A percentile compares a stretch with the other conserved stretches of the same genome.
These are phyloP conservation scores for Denticeps clupeoides DNA, from an alignment of 2,797 vertebrate species.

Conservation along the genomic window DNA sequence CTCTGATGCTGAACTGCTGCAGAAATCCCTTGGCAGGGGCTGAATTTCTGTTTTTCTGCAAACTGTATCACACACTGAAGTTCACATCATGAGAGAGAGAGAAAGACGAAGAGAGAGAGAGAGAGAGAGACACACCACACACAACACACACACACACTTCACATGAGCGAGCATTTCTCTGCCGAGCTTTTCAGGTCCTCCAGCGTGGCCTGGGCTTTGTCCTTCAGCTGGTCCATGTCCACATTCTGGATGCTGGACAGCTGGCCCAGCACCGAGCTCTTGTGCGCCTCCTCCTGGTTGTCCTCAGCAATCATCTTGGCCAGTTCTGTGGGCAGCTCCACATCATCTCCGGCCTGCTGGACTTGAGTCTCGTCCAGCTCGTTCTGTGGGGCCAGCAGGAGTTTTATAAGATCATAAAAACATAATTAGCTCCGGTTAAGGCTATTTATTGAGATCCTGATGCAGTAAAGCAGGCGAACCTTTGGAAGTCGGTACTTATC, in stretches of 20 bases:
- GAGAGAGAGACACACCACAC: conserved; percentile 27
- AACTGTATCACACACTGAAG: too few species aligned
- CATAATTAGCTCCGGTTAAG: not conserved
- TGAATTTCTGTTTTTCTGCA: too few species aligned
- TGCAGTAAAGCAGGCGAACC: conserved; percentile 51
- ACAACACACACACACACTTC: conserved; percentile 42
- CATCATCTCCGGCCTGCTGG: conserved; percentile 79
- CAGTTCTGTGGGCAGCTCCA: conserved; percentile 83
- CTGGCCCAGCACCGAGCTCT: conserved; percentile 84
- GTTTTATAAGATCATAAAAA: not conserved
- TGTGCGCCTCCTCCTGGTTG: conserved; percentile 81
- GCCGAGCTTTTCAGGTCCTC: conserved; percentile 92
- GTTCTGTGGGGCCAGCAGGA: conserved; percentile 51
- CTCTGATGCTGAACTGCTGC: too few species aligned
- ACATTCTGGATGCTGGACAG: conserved; percentile 85
- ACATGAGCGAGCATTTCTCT: conserved; percentile 88
- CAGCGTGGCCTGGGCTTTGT: conserved; percentile 85
- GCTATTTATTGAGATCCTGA: not conserved
- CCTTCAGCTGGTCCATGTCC: conserved; percentile 85
- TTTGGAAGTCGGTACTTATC: conserved; percentile 92
- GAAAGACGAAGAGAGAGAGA: not conserved
- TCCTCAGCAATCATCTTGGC: conserved; percentile 96
- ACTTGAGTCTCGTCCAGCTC: conserved; percentile 86
- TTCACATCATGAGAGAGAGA: not conserved
- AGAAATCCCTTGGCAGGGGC: too few species aligned